Percentiles rank a stretch among this genome's conserved stretches.
Conservation (phyloP, 2,113 vertebrate genomes). For the Saguinus imperator region DNA sequence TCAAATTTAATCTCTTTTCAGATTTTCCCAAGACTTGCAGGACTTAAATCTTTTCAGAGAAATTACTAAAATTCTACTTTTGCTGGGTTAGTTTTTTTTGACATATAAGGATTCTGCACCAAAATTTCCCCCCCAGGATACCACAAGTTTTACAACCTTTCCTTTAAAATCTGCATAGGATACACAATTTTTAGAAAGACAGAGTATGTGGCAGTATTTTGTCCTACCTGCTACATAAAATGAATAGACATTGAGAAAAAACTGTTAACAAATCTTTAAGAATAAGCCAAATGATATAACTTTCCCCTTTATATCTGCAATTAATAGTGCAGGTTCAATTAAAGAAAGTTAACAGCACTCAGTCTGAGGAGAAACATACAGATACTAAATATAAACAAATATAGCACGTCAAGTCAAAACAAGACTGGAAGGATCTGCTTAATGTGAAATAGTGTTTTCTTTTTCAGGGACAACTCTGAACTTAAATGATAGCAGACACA, state of each 20-base stretch:
- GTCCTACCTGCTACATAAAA: background rate
- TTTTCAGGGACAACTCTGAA: conserved; percentile 20
- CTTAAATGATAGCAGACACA: background rate
- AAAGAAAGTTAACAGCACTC: background rate
- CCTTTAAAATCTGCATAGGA: background rate
- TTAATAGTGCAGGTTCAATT: background rate
- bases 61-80: background rate
- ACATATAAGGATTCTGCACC: background rate
- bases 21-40: background rate
- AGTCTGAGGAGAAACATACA: background rate
- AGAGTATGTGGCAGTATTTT: background rate
- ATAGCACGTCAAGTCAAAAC: conserved; percentile 19
- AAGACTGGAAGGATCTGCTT: background rate
- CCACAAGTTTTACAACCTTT: background rate
- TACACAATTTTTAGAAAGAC: background rate
- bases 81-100: background rate
- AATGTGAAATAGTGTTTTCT: background rate
- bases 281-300: background rate
- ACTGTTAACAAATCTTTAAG: background rate
- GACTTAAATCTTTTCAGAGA: background rate
- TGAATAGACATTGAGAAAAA: background rate
- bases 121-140: background rate
- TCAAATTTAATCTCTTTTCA: conserved; percentile 44
- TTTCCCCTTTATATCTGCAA: background rate
- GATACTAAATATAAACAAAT: conserved; percentile 31